phyloP scores from a whole-genome alignment of 2,888 invertebrate species.

The Myathropa florea region DNA sequence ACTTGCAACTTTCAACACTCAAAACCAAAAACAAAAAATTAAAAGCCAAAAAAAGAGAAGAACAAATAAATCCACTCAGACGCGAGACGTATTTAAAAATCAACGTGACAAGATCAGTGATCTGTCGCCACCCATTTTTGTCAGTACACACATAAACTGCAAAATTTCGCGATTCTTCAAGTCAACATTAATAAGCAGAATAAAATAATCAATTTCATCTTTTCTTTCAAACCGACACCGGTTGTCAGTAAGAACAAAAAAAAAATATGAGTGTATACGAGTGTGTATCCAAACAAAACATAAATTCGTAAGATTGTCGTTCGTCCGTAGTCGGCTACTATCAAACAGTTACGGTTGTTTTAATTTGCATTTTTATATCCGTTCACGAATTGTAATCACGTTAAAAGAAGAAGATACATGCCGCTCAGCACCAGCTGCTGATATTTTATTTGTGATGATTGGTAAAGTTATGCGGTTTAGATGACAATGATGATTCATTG shows the following conservation, averaged over 20 bases:
- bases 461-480: constrained; percentile 9
- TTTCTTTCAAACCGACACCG: constrained; percentile 30
- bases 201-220: constrained; percentile 37
- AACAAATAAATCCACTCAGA: background rate
- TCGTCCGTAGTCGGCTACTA: constrained; percentile 42
- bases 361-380: constrained; percentile 59
- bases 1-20: background rate
- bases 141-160: constrained; percentile 31
- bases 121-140: constrained; percentile 22
- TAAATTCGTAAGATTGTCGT: constrained; percentile 21
- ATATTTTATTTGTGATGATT: constrained; percentile 11
- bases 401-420: constrained; percentile 25
- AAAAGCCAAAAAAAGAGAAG: background rate
- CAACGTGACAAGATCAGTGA: constrained; percentile 47
- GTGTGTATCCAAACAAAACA: background rate
- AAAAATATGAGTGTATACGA: background rate
- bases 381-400: constrained; percentile 57
- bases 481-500: constrained; percentile 27
- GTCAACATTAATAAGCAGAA: constrained; percentile 27
- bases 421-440: constrained; percentile 15
- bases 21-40: background rate
- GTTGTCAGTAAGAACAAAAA: constrained; percentile 12
- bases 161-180: constrained; percentile 26
- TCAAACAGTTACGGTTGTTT: constrained; percentile 57
- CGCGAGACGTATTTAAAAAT: background rate